phyloP scores from a whole-genome alignment of 2,888 invertebrate genomes.

The Rhopalosiphum nymphaeae region DNA sequence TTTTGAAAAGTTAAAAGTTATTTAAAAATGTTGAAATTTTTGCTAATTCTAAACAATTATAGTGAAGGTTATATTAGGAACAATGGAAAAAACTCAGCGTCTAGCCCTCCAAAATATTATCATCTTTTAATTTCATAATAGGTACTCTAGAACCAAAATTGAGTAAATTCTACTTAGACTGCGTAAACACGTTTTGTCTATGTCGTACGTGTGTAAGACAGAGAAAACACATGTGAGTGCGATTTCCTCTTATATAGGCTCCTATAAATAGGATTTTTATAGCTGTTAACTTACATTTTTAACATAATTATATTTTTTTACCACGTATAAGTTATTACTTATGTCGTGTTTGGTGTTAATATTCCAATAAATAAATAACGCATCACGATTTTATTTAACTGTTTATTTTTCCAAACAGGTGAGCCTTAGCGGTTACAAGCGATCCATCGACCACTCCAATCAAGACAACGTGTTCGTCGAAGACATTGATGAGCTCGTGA shows the following conservation, averaged over 20 bases:
- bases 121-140: no score
- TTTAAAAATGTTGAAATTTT: no score
- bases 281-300: background rate
- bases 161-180: no score
- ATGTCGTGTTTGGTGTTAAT: background rate
- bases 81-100: no score
- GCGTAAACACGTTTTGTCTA: no score
- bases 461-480: conserved; percentile 77
- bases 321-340: background rate
- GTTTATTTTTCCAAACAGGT: conserved; percentile 47
- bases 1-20: no score
- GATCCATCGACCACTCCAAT: conserved; percentile 69
- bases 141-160: no score
- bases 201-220: no score
- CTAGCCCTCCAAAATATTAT: no score
- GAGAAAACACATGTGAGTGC: no score
- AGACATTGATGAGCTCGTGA: conserved; percentile 77
- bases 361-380: background rate
- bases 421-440: conserved; percentile 57
- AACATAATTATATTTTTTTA: background rate
- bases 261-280: background rate
- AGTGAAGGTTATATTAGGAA: no score
- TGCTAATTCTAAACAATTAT: no score
- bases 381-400: background rate
- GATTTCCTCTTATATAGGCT: background rate